Base-by-base conservation (phyloP, 2,888 invertebrate genomes). In the Ectemnius lituratus region DNA sequence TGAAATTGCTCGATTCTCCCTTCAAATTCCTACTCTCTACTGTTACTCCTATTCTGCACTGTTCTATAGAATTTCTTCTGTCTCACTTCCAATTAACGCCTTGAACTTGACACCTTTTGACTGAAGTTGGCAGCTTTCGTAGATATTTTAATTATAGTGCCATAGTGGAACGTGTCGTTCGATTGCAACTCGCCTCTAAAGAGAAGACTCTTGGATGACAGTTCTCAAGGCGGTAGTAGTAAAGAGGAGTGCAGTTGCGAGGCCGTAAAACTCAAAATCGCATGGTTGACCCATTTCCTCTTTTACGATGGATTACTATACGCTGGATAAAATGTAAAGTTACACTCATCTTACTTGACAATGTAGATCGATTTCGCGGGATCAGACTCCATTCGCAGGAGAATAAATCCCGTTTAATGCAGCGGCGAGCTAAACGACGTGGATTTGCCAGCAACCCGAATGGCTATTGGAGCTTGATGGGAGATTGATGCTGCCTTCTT, bases 361-460 rank as follows among this genome's bases (percentile, higher is more conserved):
- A 76, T 70, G 66, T 65, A 64, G 68, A 75, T 76, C 75, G 76
- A 76, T 76, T 58, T 61, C 16, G 18, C 47, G 6, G 62, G 16
- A 46, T 71, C 68, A 65, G 20, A 47, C 23, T 28, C 75, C 69
- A 72, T 75, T 72, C 77, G 72, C 65, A 67, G 72, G 75, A 77
- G 76, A 67, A 76, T 78, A 78, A 78, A 76, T 78, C 70, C 73
- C 45, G 69, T 76, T 78, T 76, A 76, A 76, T 78, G 77, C 76
- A 76, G 73, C 76, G 64, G 62, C 73, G 67, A 62, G 61, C 62
- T 64, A 70, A 78, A 78, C 73, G 73, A 73, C 71, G 61, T 66
- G 76, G 76, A 77, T 76, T 77, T 76, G 69, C 76, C 68, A 75
- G 63, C 77, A 63, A 70, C 60, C 67, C 27, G 62, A 68, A 68